Evolutionary conservation across 2,113 vertebrate genomes (phyloP), one percentile per base, ranked within the genome.

Genomic region (Stercorarius parasiticus): DNA sequence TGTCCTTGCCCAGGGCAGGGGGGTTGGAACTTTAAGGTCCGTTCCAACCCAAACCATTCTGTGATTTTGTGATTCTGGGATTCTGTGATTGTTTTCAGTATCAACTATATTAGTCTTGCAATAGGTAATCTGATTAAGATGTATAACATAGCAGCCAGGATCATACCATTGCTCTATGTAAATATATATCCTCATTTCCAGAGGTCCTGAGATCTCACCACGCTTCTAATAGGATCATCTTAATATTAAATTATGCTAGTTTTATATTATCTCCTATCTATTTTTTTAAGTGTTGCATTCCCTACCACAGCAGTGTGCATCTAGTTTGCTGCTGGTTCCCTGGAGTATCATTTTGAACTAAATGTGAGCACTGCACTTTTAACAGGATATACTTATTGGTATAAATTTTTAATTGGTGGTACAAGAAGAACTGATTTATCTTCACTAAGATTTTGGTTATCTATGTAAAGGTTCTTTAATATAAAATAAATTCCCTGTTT

Each of bases 131-230:
- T 92, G 92, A 95, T 94, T 88, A 94, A 88, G 80, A 59, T 21
- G 29, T 74, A 84, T 89, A 83, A 90, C 50, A 66, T 20, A 89
- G 69, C 64, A 74, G 27, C n/a, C 59, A 84, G 77, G 42, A 81
- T 69, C 23, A 6, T 95, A 86, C 86, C 38, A 70, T 78, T 95
- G 30, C 34, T 73, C 86, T 88, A 9, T 15, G 17, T 90, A 95
- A 96, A 88, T 72, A 88, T 47, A 92, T 88, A 95, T 73, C 76
- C 76, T 92, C 72, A 95, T 95, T 96, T 96, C 50, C 86, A 95
- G 83, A 69, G 38, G 55, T 81, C 69, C 50, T 70, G 72, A 87
- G 65, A 92, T 94, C 86, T 89, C 89, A 58, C 78, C 17, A 9
- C 38, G 45, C 55, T 95, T 71, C 58, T 89, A 89, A 88, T 59